Base-by-base conservation (phyloP, 1,140 invertebrate species). In the Potamilus streckersoni region DNA sequence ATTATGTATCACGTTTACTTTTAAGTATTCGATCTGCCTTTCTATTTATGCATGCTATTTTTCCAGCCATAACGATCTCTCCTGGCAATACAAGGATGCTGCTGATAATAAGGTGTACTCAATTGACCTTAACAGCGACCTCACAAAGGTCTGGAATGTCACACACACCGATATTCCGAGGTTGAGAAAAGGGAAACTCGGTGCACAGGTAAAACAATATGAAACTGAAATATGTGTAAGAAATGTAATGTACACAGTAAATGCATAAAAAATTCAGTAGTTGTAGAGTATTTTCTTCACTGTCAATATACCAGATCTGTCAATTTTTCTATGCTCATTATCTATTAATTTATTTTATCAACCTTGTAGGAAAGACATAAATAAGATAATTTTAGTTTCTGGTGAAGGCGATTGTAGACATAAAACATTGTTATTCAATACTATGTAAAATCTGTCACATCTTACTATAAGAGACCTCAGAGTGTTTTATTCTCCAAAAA, bases 81-180 rank as follows among this genome's bases (percentile, higher is more conserved):
- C 96, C 63, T 96, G 94, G 93, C 95, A 95, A 85, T 93, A 96
- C 78, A 91, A 94, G 78, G 94, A 94, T 84, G 94, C 94, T 88
- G 92, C 94, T 77, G 93, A 95, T 88, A 96, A 96, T 90, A 93
- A 94, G 88, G 92, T 98, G 63, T 92, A 93, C 64, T 92, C 93
- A 73, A 93, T 96, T 61, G 95, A 97, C 89, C 92, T 97, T 78
- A 94, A 93, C 83, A 92, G 92, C 66, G 93, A 95, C 83, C 91
- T 97, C 57, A 93, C 57, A 13, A 62, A 92, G 92, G 78, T 94
- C 93, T 84, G 83, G 87, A 83, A 75, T 69, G 82, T 89, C 85
- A 70, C 93, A 93, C 96, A 97, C 84, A 97, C 96, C 0, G 96
- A 97, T 89, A 94, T 98, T 81, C 94, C 95, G 69, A 92, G 96